phyloP scores from a whole-genome alignment of 2,113 vertebrate species.

The Agapornis roseicollis region DNA sequence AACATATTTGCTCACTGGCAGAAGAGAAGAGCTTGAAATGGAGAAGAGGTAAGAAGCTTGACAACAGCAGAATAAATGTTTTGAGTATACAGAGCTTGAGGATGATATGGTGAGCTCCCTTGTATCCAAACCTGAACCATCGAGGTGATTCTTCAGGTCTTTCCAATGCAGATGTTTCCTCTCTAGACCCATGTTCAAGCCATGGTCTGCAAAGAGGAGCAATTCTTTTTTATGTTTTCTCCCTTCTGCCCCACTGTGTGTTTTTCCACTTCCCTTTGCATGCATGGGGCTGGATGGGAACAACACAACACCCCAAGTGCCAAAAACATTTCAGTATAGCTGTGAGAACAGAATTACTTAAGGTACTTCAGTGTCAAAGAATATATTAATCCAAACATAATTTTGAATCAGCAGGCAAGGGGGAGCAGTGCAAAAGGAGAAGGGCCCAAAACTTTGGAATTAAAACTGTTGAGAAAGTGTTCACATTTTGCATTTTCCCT shows the following conservation, averaged over 20 bases:
- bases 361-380: not conserved
- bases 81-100: not conserved
- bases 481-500: not conserved
- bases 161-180: not conserved
- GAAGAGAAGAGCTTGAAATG: not conserved
- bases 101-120: not conserved
- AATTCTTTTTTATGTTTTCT: not conserved
- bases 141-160: not conserved
- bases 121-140: not conserved
- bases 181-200: not conserved
- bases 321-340: not conserved
- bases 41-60: not conserved
- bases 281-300: not conserved
- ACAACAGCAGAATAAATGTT: not conserved
- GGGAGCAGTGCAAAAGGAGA: not conserved
- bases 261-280: not conserved
- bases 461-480: not conserved
- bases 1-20: not conserved
- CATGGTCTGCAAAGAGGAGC: not conserved
- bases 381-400: not conserved
- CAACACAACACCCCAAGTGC: not conserved
- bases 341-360: not conserved
- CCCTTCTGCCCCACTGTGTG: not conserved
- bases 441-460: not conserved
- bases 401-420: not conserved